Evolutionary conservation across 2,888 invertebrate species (phyloP), one percentile per base, ranked within the genome.

Genomic region (Quadroppia sp.): DNA sequence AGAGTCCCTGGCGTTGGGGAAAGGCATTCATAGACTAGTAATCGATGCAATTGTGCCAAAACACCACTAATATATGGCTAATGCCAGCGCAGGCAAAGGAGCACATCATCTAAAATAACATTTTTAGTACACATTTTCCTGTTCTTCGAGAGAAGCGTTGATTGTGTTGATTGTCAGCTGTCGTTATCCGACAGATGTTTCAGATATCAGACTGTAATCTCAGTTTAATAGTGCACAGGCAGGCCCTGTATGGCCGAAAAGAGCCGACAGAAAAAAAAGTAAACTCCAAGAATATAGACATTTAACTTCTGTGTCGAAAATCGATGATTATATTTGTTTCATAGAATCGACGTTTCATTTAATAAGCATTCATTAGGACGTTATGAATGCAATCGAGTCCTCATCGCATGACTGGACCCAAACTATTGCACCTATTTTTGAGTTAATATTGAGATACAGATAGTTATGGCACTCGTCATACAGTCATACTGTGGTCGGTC

Each of bases 171-270:
- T 67, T 67, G 67, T 67, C 67, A 67, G 67, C 67, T 67, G 67
- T 67, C 67, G 67, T 67, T 67, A 67, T 67, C 67, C 71, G 71
- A 71, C 71, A 71, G 71, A 71, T 71, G 71, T 71, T 71, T 71
- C 25, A 48, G 71, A 71, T 71, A 71, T 71, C 48, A 71, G n/a
- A 71, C 11, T 71, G 48, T 71, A 71, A 71, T 71, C 71, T 71
- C 71, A 53, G 71, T 71, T 71, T 71, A 71, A 71, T 71, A 71
- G 71, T 71, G 48, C n/a, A 69, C 69, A 15, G 36, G 17, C 40
- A 42, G 40, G 30, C 42, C 40, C 42, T 40, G 40, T 20, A 9
- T n/a, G 53, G n/a, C 25, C 53, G 25, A 53, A 53, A 25, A 23
- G 25, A 23, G 53, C 53, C 53, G 53, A 53, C 53, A 53, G 6